Base-by-base conservation (phyloP, 2,888 invertebrate species). In the Julus scanicus region DNA sequence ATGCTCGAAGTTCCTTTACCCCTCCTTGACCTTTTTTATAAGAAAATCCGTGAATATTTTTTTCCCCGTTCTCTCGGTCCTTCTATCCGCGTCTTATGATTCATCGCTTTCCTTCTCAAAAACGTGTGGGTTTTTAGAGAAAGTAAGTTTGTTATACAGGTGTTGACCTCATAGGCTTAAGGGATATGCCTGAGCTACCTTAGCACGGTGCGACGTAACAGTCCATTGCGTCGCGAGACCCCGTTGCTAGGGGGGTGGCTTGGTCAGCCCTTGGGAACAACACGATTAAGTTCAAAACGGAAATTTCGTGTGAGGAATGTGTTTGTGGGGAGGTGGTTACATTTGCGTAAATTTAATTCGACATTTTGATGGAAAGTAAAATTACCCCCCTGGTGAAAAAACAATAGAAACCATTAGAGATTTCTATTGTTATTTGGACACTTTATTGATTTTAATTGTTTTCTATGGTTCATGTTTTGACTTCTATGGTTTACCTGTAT, bases 131-230 rank as follows among this genome's bases (percentile, higher is more conserved):
- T 71, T 71, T 57, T 8, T 71, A 71, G 71, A 71, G 71, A 71
- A 71, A 71, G 71, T 71, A 29, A 71, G 71, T n/a, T 71, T 44
- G 44, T 44, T n/a, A n/a, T 71, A 71, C 71, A 71, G 71, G 71
- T 29, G 71, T 71, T 71, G 71, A 71, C 71, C 71, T 29, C 8
- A 4, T 71, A 71, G 71, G 71, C 71, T 71, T 71, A 29, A 15
- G 71, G 29, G 63, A 71, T 29, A 71, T 71, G 71, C 71, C 29
- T 71, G 29, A 71, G n/a, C 57, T 57, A 17, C 57, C 57, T n/a
- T 57, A 44, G n/a, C n/a, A 17, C 57, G 17, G 15, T 17, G n/a
- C 57, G 57, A n/a, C 57, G 15, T 57, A 29, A 20, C 29, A 71
- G 29, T 71, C n/a, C 71, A 71, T 71, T 29, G 71, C 71, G 29